phyloP scores from a whole-genome alignment of 2,888 invertebrate genomes.

The Cantharis nigra region DNA sequence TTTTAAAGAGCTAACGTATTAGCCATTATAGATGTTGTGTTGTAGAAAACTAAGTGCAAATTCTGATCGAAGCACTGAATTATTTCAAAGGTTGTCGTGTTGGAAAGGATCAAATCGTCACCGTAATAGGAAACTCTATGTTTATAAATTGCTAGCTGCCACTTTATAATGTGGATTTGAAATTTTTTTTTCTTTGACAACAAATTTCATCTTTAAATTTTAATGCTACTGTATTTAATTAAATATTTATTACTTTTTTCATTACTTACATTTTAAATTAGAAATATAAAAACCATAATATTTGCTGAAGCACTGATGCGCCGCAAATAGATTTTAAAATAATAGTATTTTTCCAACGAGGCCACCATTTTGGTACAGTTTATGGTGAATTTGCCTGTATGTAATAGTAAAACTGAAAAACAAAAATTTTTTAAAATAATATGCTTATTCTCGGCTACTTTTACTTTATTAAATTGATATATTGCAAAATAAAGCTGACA shows the following conservation, averaged over 20 bases:
- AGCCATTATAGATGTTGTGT: neutral
- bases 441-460: no score
- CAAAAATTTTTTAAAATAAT: no score
- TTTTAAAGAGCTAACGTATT: neutral
- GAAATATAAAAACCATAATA: neutral
- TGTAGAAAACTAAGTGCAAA: conserved; percentile 15
- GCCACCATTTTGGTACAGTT: no score
- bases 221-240: neutral
- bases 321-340: neutral
- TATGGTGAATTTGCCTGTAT: no score
- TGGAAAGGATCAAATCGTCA: conserved; percentile 19
- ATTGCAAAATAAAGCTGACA: no score
- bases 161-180: neutral
- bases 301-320: neutral
- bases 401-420: no score
- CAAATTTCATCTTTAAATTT: neutral
- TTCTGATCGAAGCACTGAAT: conserved; percentile 19
- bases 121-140: conserved; percentile 12
- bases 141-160: conserved; percentile 16
- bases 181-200: neutral
- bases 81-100: conserved; percentile 20
- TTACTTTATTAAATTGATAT: no score
- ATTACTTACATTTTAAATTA: neutral
- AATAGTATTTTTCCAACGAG: neutral
- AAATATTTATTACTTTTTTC: neutral